Base-by-base conservation (phyloP, 1,140 invertebrate genomes). In the Drosophila guanche region DNA sequence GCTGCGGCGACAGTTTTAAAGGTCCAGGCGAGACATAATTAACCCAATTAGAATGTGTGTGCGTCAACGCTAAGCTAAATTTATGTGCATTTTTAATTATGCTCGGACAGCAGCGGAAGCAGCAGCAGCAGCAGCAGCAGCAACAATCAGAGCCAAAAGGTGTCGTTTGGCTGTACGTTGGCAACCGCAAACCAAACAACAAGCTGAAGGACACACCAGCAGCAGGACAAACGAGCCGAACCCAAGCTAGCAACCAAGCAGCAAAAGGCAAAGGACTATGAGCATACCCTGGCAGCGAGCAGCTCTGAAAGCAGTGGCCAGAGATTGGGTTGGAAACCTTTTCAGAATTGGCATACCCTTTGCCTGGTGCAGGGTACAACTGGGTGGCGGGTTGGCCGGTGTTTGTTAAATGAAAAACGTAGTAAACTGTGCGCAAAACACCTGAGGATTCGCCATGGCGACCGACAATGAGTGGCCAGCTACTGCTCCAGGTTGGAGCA, bases 1-100 rank as follows among this genome's bases (percentile, higher is more conserved):
- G 43, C 20, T 20, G 33, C 10, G 33, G 33, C 33, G 7, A 83
- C 83, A 88, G 88, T 88, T 88, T 88, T 88, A 85, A 85, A 88
- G 74, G 84, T 88, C 84, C 85, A 79, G 69, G 81, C 81, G 86
- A 79, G 86, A 90, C 86, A 90, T 90, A 90, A 90, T 90, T 90
- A 90, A 90, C 86, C 86, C 86, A 90, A 90, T 90, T 90, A 90
- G 80, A 90, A 89, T 86, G 86, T 69, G 76, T 66, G 60, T 79
- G 76, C 69, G 69, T 90, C 86, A 86, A 58, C 76, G 78, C 78
- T 90, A 90, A 90, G 86, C 86, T 86, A 89, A 90, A 90, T 90
- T 90, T 90, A 90, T 90, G 86, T 81, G 86, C 86, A 90, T 90
- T 90, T 90, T 90, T 90, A 90, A 90, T 90, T 90, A 90, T 90